phyloP scores from a whole-genome alignment of 35 echinoderm and acorn worm genomes.

The Hemicentrotus pulcherrimus region DNA sequence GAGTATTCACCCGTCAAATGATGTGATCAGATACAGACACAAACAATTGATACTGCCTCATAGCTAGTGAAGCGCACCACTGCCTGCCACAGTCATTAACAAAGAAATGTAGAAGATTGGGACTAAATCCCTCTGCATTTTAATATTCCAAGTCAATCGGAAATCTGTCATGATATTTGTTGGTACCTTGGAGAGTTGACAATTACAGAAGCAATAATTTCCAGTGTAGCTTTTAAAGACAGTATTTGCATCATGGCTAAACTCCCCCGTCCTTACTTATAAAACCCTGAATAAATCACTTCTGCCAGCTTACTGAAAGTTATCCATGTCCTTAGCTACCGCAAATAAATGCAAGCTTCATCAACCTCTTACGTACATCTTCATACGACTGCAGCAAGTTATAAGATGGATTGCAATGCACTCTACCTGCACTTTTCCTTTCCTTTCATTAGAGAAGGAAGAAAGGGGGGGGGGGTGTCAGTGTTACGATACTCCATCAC shows the following conservation, averaged over 20 bases:
- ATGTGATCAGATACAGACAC: background rate
- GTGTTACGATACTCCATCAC: background rate
- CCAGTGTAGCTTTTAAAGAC: background rate
- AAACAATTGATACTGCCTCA: background rate
- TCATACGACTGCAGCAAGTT: background rate
- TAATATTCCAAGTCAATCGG: background rate
- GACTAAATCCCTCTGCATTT: background rate
- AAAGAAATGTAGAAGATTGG: background rate
- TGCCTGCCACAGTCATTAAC: background rate
- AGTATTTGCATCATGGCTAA: background rate
- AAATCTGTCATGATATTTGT: background rate
- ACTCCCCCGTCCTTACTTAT: background rate
- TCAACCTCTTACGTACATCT: conserved; percentile 13
- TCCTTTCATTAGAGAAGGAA: background rate
- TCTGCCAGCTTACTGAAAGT: background rate
- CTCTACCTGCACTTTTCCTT: conserved; percentile 36
- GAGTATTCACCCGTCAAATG: too few species aligned
- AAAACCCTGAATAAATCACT: background rate
- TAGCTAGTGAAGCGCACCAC: background rate
- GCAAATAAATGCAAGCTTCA: conserved; percentile 23
- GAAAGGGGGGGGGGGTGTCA: too few species aligned
- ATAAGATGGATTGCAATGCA: background rate
- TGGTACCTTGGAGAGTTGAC: background rate
- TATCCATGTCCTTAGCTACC: background rate
- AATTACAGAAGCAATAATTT: background rate